Conservation (phyloP, 2,797 vertebrate genomes). For the Falco rusticolus region DNA sequence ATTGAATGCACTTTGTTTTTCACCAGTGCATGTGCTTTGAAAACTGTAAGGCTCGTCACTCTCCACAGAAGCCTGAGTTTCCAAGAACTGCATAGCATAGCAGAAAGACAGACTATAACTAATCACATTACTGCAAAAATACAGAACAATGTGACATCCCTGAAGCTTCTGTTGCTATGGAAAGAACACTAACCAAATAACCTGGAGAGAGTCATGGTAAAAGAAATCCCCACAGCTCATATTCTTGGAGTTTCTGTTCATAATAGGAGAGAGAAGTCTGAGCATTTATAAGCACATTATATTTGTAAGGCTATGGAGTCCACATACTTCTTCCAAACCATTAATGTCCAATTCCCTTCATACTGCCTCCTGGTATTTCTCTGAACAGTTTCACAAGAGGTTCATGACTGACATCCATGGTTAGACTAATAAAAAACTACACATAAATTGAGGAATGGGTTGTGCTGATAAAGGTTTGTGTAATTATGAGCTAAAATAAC, state of each 20-base stretch:
- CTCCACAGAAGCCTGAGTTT: not conserved
- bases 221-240: not conserved
- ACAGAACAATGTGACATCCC: not conserved
- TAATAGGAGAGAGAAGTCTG: not conserved
- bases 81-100: not conserved
- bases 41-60: not conserved
- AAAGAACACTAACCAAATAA: not conserved
- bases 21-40: not conserved
- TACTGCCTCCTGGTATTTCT: not conserved
- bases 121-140: not conserved
- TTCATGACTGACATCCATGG: rapidly evolving
- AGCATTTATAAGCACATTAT: not conserved
- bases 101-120: not conserved
- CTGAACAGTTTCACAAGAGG: not conserved
- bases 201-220: not conserved
- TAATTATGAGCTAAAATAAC: not conserved
- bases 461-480: not conserved
- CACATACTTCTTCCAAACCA: not conserved
- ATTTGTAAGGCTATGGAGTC: not conserved
- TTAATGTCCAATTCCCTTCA: not conserved
- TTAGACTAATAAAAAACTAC: not conserved
- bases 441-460: not conserved
- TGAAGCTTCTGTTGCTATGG: not conserved
- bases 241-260: not conserved
- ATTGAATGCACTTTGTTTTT: not conserved